A percentile compares a stretch with the other conserved stretches of the same genome.
These are phyloP conservation scores for Numenius arquata DNA, from an alignment of 2,113 vertebrate genomes.

Conservation along the genomic window DNA sequence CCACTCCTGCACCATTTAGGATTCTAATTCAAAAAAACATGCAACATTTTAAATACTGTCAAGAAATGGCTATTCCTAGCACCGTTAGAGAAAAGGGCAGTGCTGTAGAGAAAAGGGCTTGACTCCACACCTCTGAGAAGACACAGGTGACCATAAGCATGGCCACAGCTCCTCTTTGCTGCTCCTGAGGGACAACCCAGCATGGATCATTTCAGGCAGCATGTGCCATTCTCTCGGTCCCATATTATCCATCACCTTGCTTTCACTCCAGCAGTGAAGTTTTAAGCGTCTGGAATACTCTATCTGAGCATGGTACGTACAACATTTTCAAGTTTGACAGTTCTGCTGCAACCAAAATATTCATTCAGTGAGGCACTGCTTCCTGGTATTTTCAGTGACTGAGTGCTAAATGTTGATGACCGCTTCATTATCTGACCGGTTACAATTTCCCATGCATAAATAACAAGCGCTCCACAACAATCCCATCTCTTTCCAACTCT, in stretches of 20 bases:
- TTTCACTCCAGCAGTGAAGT: background rate
- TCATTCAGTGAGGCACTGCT: background rate
- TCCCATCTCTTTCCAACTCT: background rate
- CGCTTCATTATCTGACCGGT: background rate
- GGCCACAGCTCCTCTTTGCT: background rate
- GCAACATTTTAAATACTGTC: background rate
- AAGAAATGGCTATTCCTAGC: background rate
- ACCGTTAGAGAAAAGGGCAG: background rate
- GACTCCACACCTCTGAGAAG: background rate
- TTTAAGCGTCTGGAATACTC: background rate
- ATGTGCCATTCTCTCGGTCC: background rate
- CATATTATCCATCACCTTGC: background rate
- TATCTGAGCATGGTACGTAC: background rate
- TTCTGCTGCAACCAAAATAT: background rate
- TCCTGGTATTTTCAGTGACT: background rate
- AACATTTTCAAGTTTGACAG: background rate
- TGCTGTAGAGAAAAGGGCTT: background rate
- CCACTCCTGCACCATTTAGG: background rate
- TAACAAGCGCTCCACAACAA: background rate
- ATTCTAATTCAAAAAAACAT: background rate
- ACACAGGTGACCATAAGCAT: rapidly evolving
- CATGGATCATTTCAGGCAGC: background rate
- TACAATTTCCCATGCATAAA: background rate
- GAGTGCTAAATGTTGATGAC: background rate
- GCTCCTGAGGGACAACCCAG: background rate